These are phyloP conservation scores for Rhinoderma darwinii DNA, from an alignment of 2,113 vertebrate species.

Conservation along the genomic window DNA sequence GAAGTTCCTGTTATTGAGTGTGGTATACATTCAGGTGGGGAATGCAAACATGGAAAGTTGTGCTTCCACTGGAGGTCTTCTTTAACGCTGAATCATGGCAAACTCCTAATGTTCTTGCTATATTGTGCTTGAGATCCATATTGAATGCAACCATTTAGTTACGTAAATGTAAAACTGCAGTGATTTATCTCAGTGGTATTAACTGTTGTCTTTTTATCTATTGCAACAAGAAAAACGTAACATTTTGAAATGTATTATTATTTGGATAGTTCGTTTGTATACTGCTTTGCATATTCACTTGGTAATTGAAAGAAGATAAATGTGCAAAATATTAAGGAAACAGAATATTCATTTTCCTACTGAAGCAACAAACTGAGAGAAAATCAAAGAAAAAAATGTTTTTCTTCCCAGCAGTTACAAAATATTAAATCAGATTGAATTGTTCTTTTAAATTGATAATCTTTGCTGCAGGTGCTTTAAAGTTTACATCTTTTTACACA, in stretches of 20 bases:
- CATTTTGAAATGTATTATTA: not conserved
- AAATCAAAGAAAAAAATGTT: not conserved
- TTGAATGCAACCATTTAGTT: not conserved
- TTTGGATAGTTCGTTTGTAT: not conserved
- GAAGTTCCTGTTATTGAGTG: no score
- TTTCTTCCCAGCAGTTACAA: constrained; percentile 9
- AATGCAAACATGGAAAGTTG: no score
- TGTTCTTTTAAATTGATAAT: constrained; percentile 41
- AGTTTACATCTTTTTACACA: constrained; percentile 34
- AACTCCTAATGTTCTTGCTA: not conserved
- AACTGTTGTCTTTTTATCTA: not conserved
- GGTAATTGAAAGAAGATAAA: not conserved
- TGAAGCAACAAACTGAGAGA: not conserved
- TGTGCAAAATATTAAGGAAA: not conserved
- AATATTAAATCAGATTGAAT: constrained; percentile 26
- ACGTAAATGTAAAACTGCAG: not conserved
- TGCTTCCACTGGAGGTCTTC: no score
- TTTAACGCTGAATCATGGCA: not conserved
- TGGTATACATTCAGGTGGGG: no score
- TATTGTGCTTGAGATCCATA: not conserved
- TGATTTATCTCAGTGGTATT: not conserved
- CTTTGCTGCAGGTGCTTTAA: constrained; percentile 31
- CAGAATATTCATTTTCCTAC: not conserved
- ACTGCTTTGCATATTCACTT: not conserved
- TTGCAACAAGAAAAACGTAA: not conserved